Conservation (phyloP, 37 sponge, comb jelly and placozoan genomes). For the Theonella swinhoei region DNA sequence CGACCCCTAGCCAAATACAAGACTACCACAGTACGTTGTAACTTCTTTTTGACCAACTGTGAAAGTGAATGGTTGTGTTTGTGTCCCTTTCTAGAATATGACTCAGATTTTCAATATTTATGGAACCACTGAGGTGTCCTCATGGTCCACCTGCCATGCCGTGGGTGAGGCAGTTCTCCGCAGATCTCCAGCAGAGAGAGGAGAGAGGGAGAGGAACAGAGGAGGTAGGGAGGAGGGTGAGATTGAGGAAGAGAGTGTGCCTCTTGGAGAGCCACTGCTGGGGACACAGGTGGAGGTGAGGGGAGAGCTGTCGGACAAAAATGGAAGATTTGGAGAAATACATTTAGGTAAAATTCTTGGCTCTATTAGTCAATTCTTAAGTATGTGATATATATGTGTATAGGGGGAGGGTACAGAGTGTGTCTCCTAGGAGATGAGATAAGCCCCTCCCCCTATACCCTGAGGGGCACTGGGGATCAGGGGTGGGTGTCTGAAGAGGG, state of each 20-base stretch:
- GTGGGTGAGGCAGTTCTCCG: slow-evolving; percentile 14
- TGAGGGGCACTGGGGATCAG: slow-evolving; percentile 79
- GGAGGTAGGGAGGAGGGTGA: background rate
- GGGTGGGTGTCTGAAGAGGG: slow-evolving; percentile 48
- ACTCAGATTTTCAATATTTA: slow-evolving; percentile 88
- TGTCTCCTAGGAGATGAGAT: slow-evolving; percentile 75
- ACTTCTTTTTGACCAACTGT: no score
- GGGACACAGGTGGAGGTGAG: slow-evolving; percentile 66
- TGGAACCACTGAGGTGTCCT: slow-evolving; percentile 95
- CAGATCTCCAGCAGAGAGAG: background rate
- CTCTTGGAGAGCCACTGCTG: slow-evolving; percentile 75
- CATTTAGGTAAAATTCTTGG: slow-evolving; percentile 61
- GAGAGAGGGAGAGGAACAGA: no score
- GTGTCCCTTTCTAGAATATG: slow-evolving; percentile 38
- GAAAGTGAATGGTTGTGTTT: background rate
- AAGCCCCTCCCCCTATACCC: background rate
- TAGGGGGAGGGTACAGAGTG: slow-evolving; percentile 74
- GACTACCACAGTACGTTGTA: slow-evolving; percentile 33
- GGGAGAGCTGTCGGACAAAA: no score
- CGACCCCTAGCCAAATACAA: slow-evolving; percentile 44
- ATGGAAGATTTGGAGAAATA: slow-evolving; percentile 68
- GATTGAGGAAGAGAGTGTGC: slow-evolving; percentile 24
- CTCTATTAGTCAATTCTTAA: background rate
- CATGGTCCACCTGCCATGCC: slow-evolving; percentile 83
- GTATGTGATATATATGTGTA: background rate